Conservation (phyloP, 1,140 invertebrate species). For the Zaprionus gabonicus region DNA sequence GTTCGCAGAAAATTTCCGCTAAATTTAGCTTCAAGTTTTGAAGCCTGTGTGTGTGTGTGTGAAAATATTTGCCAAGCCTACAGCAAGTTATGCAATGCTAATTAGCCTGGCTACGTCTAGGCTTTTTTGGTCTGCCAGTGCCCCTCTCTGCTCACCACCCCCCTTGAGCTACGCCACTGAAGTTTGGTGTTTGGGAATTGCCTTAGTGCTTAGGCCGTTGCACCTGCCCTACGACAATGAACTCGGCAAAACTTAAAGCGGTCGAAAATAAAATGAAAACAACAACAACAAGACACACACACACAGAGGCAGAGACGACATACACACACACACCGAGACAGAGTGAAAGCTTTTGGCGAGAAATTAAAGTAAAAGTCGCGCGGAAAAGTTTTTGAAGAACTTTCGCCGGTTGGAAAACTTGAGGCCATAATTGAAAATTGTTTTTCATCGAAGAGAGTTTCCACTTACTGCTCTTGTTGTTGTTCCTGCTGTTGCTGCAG, state of each 20-base stretch:
- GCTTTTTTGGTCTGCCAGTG: conserved; percentile 2
- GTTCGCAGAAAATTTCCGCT: not conserved
- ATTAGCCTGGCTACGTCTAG: not conserved
- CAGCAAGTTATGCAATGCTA: conserved; percentile 5
- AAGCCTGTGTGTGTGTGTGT: not conserved
- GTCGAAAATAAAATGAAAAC: conserved; percentile 19
- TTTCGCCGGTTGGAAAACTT: conserved; percentile 47
- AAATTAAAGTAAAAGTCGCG: conserved; percentile 60
- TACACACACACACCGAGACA: not conserved
- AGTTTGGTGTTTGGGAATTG: not conserved
- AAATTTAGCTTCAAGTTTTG: conserved; percentile 5
- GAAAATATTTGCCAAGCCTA: conserved; percentile 2
- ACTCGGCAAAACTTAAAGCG: conserved; percentile 45
- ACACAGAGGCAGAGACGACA: not conserved
- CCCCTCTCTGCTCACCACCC: too few relatives aligned
- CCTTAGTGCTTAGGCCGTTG: conserved; percentile 45
- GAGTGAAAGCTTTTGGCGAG: conserved; percentile 27
- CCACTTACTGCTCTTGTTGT: not conserved
- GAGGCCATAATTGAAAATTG: conserved; percentile 56
- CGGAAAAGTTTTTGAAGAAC: conserved; percentile 50
- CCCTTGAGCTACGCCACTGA: not conserved
- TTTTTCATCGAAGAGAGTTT: conserved; percentile 39
- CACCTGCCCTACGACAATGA: conserved; percentile 56
- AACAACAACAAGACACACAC: conserved; percentile 28
- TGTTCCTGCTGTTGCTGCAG: not conserved